phyloP scores from a whole-genome alignment of 2,113 vertebrate genomes.

The Seriola aureovittata region DNA sequence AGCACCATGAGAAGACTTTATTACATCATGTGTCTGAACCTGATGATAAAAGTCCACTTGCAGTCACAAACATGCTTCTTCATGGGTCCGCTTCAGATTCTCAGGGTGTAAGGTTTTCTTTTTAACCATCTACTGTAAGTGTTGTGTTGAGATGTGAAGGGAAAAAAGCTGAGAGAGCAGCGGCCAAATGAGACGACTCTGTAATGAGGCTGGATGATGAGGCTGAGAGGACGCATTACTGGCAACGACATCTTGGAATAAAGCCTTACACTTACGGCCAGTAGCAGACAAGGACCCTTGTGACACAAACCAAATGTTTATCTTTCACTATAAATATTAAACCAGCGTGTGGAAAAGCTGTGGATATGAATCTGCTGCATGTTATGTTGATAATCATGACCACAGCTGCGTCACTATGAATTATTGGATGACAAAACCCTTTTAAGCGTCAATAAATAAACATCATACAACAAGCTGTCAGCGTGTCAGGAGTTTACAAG shows the following conservation, averaged over 20 bases:
- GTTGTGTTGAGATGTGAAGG: background rate
- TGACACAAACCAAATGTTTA: background rate
- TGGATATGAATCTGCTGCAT: background rate
- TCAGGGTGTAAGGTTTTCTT: background rate
- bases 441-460: background rate
- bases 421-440: background rate
- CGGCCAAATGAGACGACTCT: background rate
- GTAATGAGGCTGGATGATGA: conserved; percentile 24
- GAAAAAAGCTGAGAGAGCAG: background rate
- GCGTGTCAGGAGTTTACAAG: background rate
- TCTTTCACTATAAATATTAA: background rate
- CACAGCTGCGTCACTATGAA: background rate
- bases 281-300: background rate
- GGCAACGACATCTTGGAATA: background rate
- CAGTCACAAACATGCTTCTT: background rate
- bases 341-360: background rate
- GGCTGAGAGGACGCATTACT: background rate
- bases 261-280: background rate
- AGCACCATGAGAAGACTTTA: too few species aligned
- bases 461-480: background rate
- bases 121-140: background rate
- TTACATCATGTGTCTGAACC: too few species aligned
- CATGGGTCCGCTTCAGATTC: background rate
- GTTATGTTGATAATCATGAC: background rate
- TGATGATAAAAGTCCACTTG: background rate